Conservation (phyloP, 2,797 vertebrate genomes). For the Melanotaenia boesemani region DNA sequence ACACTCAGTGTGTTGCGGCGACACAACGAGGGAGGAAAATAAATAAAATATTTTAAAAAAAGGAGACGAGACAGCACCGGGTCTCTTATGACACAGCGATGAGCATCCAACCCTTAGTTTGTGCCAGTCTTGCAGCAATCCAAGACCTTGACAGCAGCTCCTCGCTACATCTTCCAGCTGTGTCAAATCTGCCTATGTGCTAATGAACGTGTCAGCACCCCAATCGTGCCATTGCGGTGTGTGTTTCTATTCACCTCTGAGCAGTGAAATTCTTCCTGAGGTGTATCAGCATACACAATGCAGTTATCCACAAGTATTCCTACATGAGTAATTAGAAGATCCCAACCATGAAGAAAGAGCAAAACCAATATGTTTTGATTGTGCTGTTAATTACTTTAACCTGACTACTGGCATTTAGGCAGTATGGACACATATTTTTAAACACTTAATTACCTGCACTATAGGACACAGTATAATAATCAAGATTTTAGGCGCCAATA, state of each 20-base stretch:
- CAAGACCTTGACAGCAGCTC: slow-evolving; percentile 84
- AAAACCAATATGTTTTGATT: slow-evolving; percentile 37
- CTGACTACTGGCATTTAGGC: slow-evolving; percentile 11
- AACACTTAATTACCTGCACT: not conserved
- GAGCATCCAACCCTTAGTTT: slow-evolving; percentile 83
- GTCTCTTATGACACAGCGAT: slow-evolving; percentile 81
- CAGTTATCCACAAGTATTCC: slow-evolving; percentile 66
- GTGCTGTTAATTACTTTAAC: slow-evolving; percentile 37
- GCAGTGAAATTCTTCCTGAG: slow-evolving; percentile 69
- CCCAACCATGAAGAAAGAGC: slow-evolving; percentile 17
- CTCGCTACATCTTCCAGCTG: slow-evolving; percentile 81
- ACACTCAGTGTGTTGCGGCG: slow-evolving; percentile 81
- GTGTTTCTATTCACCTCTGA: slow-evolving; percentile 82
- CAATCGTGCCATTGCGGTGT: slow-evolving; percentile 77
- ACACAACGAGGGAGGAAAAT: slow-evolving; percentile 78
- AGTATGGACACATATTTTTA: slow-evolving; percentile 22
- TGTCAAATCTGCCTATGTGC: slow-evolving; percentile 81
- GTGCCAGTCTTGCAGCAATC: slow-evolving; percentile 83
- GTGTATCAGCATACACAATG: slow-evolving; percentile 73
- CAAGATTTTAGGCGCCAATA: not conserved
- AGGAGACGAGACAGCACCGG: slow-evolving; percentile 79
- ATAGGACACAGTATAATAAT: not conserved
- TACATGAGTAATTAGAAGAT: slow-evolving; percentile 68
- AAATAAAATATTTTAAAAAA: slow-evolving; percentile 77
- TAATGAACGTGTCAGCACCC: slow-evolving; percentile 82